A percentile compares a stretch with the other conserved stretches of the same genome.
Conservation (phyloP, 1,140 invertebrate species). For the Drepana arcuata region DNA sequence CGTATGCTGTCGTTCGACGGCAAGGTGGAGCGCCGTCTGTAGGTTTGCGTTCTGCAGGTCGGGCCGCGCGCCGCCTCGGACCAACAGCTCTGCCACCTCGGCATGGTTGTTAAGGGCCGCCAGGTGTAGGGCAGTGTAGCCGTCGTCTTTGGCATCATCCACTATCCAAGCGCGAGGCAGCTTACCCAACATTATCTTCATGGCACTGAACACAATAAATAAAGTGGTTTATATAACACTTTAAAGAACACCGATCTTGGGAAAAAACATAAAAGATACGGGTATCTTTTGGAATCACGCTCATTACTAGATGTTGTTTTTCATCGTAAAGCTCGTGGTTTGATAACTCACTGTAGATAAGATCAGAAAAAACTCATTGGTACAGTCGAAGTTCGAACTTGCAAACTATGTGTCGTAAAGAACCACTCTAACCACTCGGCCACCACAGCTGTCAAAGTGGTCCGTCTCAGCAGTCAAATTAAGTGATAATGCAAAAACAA, state of each 20-base stretch:
- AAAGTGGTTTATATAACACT: slow-evolving; percentile 13
- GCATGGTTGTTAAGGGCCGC: slow-evolving; percentile 98
- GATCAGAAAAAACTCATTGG: no score
- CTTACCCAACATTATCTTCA: slow-evolving; percentile 92
- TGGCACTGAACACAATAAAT: slow-evolving; percentile 83
- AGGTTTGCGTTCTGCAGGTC: slow-evolving; percentile 96
- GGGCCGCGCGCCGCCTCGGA: slow-evolving; percentile 91
- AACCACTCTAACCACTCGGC: no score
- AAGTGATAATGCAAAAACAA: no score
- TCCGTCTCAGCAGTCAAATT: no score
- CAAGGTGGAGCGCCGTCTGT: slow-evolving; percentile 96
- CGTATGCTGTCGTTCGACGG: slow-evolving; percentile 95
- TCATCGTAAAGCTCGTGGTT: no score
- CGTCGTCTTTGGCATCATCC: slow-evolving; percentile 98
- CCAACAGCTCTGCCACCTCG: slow-evolving; percentile 94
- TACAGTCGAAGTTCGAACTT: no score
- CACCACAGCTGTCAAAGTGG: no score
- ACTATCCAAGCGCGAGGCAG: slow-evolving; percentile 96
- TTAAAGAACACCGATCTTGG: slow-evolving; percentile 6
- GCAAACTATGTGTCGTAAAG: no score
- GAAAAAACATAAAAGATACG: no score
- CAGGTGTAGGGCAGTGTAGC: slow-evolving; percentile 95
- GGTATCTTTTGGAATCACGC: no score
- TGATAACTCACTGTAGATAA: no score
- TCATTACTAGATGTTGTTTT: no score